These are phyloP conservation scores for Schlechtendalia chinensis DNA, from an alignment of 1,140 invertebrate genomes.

Conservation along the genomic window DNA sequence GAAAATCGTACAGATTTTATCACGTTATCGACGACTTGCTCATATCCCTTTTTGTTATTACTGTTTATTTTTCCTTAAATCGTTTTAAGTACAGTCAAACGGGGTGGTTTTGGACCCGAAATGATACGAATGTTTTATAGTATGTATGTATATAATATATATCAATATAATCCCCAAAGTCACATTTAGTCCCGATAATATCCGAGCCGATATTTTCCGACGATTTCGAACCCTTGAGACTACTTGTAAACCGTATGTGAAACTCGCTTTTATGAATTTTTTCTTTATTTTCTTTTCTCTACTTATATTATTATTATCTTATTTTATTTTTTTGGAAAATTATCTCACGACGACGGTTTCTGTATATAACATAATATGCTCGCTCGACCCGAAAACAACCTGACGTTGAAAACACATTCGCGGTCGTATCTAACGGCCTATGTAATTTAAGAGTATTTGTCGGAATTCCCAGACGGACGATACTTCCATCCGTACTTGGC, in stretches of 20 bases:
- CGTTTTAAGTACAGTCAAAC: too few species aligned
- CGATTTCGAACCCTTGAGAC: background rate
- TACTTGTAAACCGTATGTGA: background rate
- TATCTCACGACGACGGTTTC: background rate
- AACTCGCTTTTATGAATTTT: too few species aligned
- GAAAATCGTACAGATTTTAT: too few species aligned
- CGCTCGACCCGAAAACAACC: background rate
- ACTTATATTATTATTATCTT: too few species aligned
- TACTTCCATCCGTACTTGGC: background rate
- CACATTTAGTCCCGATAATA: constrained; percentile 21
- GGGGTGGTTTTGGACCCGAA: too few species aligned
- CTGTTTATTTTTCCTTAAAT: too few species aligned
- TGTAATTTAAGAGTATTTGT: background rate
- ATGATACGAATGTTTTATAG: too few species aligned
- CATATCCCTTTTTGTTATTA: too few species aligned
- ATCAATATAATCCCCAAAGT: constrained; percentile 16
- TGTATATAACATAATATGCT: too few species aligned
- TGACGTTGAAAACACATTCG: background rate
- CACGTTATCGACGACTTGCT: too few species aligned
- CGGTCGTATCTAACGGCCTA: background rate
- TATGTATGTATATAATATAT: background rate
- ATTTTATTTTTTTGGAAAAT: constrained; percentile 5
- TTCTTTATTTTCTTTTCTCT: too few species aligned
- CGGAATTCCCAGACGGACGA: constrained; percentile 24
- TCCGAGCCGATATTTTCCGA: background rate